Evolutionary conservation across 2,113 vertebrate genomes (phyloP), one percentile per base, ranked within the genome.

Genomic region (Dromaius novaehollandiae): DNA sequence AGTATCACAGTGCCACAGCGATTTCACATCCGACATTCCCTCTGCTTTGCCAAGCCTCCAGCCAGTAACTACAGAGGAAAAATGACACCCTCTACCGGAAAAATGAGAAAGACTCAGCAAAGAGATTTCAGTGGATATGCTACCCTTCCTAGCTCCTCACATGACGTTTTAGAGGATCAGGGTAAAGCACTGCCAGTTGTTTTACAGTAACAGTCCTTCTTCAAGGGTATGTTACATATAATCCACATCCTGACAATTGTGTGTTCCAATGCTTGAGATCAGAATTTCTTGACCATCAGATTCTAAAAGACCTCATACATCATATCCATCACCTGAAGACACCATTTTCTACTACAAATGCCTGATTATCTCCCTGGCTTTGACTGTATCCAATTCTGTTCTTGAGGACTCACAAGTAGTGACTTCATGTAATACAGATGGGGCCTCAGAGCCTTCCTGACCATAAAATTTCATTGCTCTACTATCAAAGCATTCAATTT

Each of bases 201-300:
- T 71, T 40, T 26, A 64, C 1, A 3, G 13, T 9, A 84, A n/a
- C 6, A 58, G 36, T 53, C 15, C 30, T 50, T 81, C 36, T 30
- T 86, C 40, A 24, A 13, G 1, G 0, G 64, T 82, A 34, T 21
- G 34, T 11, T 34, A n/a, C 21, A 9, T 46, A 11, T 34, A 74
- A 68, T 6, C 30, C 4, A 20, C 38, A 5, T 19, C 18, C 32
- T 34, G n/a, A 66, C 10, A 24, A 76, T 3, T 1, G 0, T 7
- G 8, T 77, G 71, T 3, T 7, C 6, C 9, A 13, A 10, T 71
- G 40, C 30, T 63, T 25, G 3, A 89, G 53, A 21, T n/a, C 64
- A 55, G 36, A 20, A 36, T 50, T 86, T 92, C 24, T 42, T 77
- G 25, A 61, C 25, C 50, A 4, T 56, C 18, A 40, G 30, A 28